A percentile compares a stretch with the other conserved stretches of the same genome.
Evolutionary conservation across 2,888 invertebrate genomes (phyloP).

Genomic region (Ennomos quercinarius): DNA sequence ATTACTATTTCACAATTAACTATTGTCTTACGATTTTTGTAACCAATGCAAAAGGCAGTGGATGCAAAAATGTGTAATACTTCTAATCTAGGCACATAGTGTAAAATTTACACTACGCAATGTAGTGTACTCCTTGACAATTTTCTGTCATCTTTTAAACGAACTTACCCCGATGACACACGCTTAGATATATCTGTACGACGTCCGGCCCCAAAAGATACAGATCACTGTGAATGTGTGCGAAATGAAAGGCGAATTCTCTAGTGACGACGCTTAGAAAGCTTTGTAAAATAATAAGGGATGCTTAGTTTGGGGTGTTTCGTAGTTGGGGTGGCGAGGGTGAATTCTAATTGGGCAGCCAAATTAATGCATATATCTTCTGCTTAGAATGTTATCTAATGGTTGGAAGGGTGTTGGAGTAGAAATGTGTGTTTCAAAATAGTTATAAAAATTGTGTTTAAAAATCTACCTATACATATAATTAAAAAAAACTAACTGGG

Average conservation of each 20-base stretch:
- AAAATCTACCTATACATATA: no score
- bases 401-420: constrained; percentile 18
- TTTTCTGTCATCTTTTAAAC: no score
- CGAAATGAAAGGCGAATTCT: constrained; percentile 47
- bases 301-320: constrained; percentile 51
- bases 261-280: constrained; percentile 65
- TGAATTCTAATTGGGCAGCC: constrained; percentile 58
- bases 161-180: no score
- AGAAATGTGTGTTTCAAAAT: constrained; percentile 5
- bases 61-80: no score
- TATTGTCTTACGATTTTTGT: no score
- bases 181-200: constrained; percentile 80
- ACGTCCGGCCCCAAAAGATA: constrained; percentile 72
- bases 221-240: constrained; percentile 64
- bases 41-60: no score
- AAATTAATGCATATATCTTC: constrained; percentile 37
- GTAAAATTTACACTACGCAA: no score
- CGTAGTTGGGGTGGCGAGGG: constrained; percentile 41
- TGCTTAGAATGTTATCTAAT: constrained; percentile 27
- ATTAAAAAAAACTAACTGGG: no score
- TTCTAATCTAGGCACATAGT: no score
- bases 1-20: no score
- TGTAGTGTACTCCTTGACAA: no score
- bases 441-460: constrained; percentile 1
- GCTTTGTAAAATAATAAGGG: constrained; percentile 70